Percentiles rank a stretch among this genome's conserved stretches.
These are phyloP conservation scores for Dorcus parallelipipedus DNA, from an alignment of 2,888 invertebrate species.

Conservation along the genomic window DNA sequence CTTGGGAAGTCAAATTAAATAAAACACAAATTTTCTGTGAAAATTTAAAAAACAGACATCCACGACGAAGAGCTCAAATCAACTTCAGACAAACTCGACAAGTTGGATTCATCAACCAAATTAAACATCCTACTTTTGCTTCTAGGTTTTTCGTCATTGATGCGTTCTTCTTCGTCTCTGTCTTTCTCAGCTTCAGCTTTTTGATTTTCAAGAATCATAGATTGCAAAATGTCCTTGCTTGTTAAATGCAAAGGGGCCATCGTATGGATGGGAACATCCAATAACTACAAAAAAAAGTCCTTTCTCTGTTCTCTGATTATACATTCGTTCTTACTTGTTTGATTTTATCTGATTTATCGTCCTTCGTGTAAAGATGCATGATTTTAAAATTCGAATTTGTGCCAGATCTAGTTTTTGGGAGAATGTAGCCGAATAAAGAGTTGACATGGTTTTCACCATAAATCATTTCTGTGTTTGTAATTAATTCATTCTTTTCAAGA, in stretches of 20 bases:
- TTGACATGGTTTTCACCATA: constrained; percentile 21
- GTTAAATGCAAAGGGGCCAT: constrained; percentile 41
- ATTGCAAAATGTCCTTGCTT: constrained; percentile 37
- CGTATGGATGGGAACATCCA: constrained; percentile 43
- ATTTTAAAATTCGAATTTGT: background rate
- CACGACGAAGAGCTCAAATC: no score
- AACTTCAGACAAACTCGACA: no score
- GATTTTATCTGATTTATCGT: constrained; percentile 30
- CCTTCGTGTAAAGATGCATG: constrained; percentile 32
- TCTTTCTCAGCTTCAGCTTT: background rate
- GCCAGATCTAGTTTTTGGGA: constrained; percentile 28
- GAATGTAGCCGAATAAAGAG: constrained; percentile 34
- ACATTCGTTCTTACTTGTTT: constrained; percentile 30
- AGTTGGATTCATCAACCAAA: no score
- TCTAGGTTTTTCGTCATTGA: no score
- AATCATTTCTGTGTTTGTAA: constrained; percentile 18
- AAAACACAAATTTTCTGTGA: no score
- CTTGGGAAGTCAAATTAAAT: no score
- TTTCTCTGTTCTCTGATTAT: background rate
- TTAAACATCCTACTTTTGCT: no score
- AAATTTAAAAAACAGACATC: no score
- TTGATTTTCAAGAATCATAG: constrained; percentile 35
- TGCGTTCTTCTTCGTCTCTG: background rate
- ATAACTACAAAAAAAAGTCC: constrained; percentile 18
- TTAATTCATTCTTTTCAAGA: constrained; percentile 32